Evolutionary conservation across 2,888 invertebrate species (phyloP).

Genomic region (Drosophila pseudotalamancana): DNA sequence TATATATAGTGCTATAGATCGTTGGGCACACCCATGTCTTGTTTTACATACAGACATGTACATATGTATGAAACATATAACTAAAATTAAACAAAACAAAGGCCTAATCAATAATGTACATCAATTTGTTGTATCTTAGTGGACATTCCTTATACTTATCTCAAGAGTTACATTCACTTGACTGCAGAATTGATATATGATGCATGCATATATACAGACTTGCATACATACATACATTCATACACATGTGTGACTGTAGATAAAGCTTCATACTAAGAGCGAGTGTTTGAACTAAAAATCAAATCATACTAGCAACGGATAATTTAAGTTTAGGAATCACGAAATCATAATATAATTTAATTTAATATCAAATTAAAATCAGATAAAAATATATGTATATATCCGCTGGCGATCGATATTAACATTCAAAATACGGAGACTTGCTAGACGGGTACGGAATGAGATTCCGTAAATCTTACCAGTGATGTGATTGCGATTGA

Average conservation of each 20-base stretch:
- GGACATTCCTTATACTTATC: neutral
- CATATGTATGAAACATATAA: neutral
- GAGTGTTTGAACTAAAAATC: neutral
- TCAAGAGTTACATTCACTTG: neutral
- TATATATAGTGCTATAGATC: slow-evolving; percentile 4
- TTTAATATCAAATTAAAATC: neutral
- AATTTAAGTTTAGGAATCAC: neutral
- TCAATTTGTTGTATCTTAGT: neutral
- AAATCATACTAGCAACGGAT: neutral
- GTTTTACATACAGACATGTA: neutral
- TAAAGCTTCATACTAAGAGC: too few species aligned
- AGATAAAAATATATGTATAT: neutral
- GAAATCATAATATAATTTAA: neutral
- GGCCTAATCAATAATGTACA: neutral
- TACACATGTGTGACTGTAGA: neutral
- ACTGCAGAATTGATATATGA: neutral
- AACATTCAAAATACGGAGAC: slow-evolving; percentile 1
- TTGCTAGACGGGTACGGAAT: neutral
- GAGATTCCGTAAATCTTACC: slow-evolving; percentile 77
- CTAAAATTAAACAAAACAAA: neutral
- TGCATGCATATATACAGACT: too few species aligned
- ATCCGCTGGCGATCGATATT: neutral
- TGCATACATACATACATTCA: too few species aligned
- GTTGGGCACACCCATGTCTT: neutral
- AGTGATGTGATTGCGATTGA: slow-evolving; percentile 83